These are phyloP conservation scores for Xenotilapia leptura DNA, from an alignment of 2,113 vertebrate species.

Conservation along the genomic window DNA sequence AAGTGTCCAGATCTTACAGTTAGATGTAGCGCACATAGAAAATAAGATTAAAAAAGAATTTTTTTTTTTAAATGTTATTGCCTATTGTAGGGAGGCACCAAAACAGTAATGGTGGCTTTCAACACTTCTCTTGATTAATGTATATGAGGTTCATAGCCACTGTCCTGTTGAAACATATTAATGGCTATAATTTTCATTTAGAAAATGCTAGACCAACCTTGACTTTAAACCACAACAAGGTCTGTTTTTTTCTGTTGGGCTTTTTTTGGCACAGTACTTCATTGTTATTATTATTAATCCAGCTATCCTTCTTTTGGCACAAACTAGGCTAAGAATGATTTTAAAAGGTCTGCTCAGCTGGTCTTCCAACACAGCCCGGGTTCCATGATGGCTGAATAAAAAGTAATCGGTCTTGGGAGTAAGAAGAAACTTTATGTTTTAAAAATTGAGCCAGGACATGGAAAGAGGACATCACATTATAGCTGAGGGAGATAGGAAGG, in stretches of 20 bases:
- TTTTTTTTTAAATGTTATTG: fast-evolving
- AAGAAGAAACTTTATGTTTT: constrained; percentile 34
- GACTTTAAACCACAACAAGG: neutral
- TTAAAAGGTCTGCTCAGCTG: constrained; percentile 6
- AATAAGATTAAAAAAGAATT: fast-evolving
- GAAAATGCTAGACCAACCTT: neutral
- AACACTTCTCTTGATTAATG: neutral
- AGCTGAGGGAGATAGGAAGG: constrained; percentile 17
- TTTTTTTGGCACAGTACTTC: neutral
- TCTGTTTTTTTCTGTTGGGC: neutral
- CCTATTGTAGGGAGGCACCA: neutral
- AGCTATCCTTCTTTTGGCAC: neutral
- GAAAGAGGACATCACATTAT: constrained; percentile 46
- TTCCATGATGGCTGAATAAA: constrained; percentile 12
- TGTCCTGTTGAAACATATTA: neutral
- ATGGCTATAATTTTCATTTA: neutral
- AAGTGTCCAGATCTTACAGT: neutral
- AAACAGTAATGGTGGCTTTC: neutral
- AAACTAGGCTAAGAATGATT: constrained; percentile 19
- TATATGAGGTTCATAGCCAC: neutral
- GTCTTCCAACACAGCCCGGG: neutral
- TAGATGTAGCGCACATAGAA: neutral
- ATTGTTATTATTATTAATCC: neutral
- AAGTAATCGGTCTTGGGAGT: constrained; percentile 18
- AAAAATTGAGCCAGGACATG: constrained; percentile 30